Evolutionary conservation across 2,888 invertebrate species (phyloP).

Genomic region (Fissipunctia ypsillon): DNA sequence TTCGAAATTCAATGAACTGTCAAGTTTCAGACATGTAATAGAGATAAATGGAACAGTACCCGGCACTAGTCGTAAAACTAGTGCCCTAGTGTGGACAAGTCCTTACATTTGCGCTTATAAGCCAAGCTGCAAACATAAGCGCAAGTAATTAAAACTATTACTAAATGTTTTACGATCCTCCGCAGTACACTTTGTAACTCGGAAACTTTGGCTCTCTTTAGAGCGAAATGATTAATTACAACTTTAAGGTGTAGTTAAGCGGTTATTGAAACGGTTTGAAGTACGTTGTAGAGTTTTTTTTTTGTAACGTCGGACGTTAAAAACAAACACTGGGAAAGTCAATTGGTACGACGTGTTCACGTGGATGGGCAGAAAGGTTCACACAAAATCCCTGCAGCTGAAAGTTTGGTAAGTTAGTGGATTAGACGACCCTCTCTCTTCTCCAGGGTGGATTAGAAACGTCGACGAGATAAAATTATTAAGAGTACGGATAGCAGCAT

Average conservation of each 20-base stretch:
- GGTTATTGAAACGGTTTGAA: constrained; percentile 49
- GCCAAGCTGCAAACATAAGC: constrained; percentile 58
- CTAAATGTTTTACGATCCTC: constrained; percentile 76
- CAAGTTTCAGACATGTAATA: background rate
- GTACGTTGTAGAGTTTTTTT: constrained; percentile 19
- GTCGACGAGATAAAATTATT: constrained; percentile 10
- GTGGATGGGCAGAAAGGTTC: background rate
- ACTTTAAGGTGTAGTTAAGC: constrained; percentile 30
- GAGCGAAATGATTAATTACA: constrained; percentile 46
- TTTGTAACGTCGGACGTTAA: constrained; percentile 12
- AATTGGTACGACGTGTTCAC: background rate
- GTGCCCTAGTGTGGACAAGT: background rate
- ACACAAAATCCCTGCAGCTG: background rate
- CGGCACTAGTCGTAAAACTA: background rate
- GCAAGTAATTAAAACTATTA: constrained; percentile 71
- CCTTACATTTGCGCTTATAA: constrained; percentile 44
- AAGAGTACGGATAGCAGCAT: background rate
- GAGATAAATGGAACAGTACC: background rate
- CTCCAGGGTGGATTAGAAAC: background rate
- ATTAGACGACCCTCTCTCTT: constrained; percentile 2
- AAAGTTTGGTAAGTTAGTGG: constrained; percentile 18
- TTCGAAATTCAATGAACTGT: background rate
- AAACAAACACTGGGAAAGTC: background rate
- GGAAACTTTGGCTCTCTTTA: constrained; percentile 53
- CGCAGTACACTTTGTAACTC: constrained; percentile 63